phyloP scores from a whole-genome alignment of 30 jellyfish, hydroid and myxozoan species.

The Aurelia sp. region DNA sequence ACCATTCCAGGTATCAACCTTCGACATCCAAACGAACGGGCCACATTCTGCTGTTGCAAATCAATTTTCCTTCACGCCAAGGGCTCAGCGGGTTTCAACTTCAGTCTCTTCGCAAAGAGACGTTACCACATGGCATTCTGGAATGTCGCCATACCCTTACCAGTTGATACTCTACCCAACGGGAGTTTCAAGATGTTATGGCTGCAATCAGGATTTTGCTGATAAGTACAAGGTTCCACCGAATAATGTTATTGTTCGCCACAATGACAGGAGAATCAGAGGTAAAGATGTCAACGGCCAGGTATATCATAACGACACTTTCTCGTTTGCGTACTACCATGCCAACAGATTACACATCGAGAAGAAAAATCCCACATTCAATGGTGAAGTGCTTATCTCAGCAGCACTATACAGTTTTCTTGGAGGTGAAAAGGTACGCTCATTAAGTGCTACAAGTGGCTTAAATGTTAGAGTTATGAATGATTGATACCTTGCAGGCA shows the following conservation, averaged over 20 bases:
- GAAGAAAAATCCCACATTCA: neutral
- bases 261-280: neutral
- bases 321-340: neutral
- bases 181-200: neutral
- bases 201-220: neutral
- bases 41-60: too few relatives aligned
- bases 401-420: neutral
- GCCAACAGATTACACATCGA: neutral
- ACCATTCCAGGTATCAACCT: too few relatives aligned
- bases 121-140: neutral
- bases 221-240: neutral
- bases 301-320: neutral
- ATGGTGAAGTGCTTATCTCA: neutral
- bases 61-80: too few relatives aligned
- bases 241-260: neutral
- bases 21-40: too few relatives aligned
- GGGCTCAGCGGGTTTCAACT: too few relatives aligned
- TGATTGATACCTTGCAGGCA: neutral
- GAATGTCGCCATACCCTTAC: neutral
- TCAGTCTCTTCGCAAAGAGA: too few relatives aligned
- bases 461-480: neutral
- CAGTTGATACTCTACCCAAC: neutral
- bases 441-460: neutral
- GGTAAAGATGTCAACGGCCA: neutral
- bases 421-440: neutral